Base-by-base conservation (phyloP, 2,888 invertebrate species). In the Nymphalis urticae region DNA sequence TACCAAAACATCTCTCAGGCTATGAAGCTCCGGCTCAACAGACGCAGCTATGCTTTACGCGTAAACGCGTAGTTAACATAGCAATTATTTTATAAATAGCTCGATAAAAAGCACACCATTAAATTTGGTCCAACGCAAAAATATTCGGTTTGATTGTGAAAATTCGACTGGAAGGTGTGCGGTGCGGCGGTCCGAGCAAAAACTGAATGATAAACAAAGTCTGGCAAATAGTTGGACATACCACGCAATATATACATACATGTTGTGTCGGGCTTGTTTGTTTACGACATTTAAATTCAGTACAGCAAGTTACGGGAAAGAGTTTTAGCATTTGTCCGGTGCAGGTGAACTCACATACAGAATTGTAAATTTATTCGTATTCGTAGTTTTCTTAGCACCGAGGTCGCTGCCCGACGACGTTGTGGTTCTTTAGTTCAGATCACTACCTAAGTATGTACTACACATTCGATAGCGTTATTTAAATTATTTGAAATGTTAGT, bases 261-360 rank as follows among this genome's bases (percentile, higher is more conserved):
- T 77, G 74, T 78, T 73, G 77, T 78, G 75, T 76, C 72, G 76
- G 80, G 77, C 79, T 79, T 82, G 80, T 86, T 85, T 85, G 82
- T 85, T 84, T 84, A 75, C 72, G 71, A 75, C 72, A 76, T 79
- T 75, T 77, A 77, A 79, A 79, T 78, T 77, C 79, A 77, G 76
- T 71, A 73, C 76, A 75, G 77, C 83, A 80, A 85, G 83, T 85
- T 82, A 77, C 81, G 82, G 80, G 84, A 82, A 86, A 85, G 86
- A 90, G 85, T 90, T 89, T 88, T 84, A 88, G 84, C 87, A 86
- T 90, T 89, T 89, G 87, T 90, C 86, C 87, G 81, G 83, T 80
- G 84, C 85, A 84, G 83, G 82, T 84, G 82, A 86, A 86, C 84
- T 86, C 85, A 86, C 87, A 90, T 75, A 87, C 86, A 78, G 90